A percentile compares a stretch with the other conserved stretches of the same genome.
Conservation (phyloP, 2,113 vertebrate species). For the Brachionichthys hirsutus region DNA sequence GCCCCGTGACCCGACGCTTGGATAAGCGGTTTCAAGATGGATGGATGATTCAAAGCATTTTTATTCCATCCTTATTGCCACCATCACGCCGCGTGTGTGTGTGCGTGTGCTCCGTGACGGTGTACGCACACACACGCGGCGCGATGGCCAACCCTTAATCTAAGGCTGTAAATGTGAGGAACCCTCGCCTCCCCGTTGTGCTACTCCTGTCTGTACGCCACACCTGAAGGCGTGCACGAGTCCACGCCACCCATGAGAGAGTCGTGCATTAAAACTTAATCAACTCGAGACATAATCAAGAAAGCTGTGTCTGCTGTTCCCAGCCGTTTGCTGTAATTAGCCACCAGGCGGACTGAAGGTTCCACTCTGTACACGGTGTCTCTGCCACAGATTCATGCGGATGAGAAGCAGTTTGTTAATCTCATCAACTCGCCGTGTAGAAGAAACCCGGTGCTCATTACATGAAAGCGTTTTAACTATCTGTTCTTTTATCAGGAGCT, state of each 20-base stretch:
- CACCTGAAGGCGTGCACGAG: conserved; percentile 29
- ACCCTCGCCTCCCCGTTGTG: conserved; percentile 1
- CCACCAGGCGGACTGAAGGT: neutral
- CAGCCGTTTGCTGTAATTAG: conserved; percentile 19
- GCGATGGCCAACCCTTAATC: conserved; percentile 51
- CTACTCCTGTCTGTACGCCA: conserved; percentile 40
- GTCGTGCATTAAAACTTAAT: conserved; percentile 25
- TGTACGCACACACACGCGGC: too few species aligned
- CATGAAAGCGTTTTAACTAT: too few species aligned
- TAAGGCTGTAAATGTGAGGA: conserved; percentile 11
- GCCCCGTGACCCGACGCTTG: too few species aligned
- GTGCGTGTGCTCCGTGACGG: too few species aligned
- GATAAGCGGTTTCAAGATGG: too few species aligned
- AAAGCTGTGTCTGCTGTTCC: conserved; percentile 40
- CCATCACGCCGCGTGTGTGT: too few species aligned
- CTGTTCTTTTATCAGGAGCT: too few species aligned
- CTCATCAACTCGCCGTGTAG: too few species aligned
- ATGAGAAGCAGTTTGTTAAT: too few species aligned
- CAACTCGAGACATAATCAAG: conserved; percentile 20
- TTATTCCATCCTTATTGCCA: too few species aligned
- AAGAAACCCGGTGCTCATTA: too few species aligned
- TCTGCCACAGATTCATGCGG: neutral
- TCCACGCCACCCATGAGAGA: conserved; percentile 37
- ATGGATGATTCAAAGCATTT: too few species aligned
- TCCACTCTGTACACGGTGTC: neutral